These are phyloP conservation scores for Hemitrygon akajei DNA, from an alignment of 2,797 vertebrate species.

Conservation along the genomic window DNA sequence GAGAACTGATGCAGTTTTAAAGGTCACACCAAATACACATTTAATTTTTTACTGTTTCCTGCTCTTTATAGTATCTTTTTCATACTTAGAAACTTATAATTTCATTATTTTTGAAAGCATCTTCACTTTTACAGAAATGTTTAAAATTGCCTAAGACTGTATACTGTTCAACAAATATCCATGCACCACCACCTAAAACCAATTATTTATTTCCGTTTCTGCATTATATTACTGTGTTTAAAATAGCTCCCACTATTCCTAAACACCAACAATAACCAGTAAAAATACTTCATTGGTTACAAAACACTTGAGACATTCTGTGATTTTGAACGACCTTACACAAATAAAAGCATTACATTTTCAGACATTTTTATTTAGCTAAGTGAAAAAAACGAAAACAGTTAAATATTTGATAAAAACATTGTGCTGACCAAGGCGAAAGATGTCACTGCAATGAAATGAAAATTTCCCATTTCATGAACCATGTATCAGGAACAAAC, in stretches of 20 bases:
- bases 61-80: too few species aligned
- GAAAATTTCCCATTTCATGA: neutral
- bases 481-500: neutral
- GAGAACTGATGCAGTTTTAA: too few species aligned
- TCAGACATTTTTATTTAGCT: neutral
- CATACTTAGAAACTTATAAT: too few species aligned
- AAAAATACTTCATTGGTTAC: neutral
- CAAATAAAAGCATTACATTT: neutral
- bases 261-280: neutral
- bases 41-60: too few species aligned
- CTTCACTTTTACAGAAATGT: too few species aligned
- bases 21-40: too few species aligned
- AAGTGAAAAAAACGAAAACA: neutral
- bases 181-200: neutral
- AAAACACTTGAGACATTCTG: neutral
- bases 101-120: too few species aligned
- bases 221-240: neutral
- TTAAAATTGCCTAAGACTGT: neutral
- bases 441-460: neutral
- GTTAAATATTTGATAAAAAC: neutral
- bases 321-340: neutral
- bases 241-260: neutral
- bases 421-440: neutral
- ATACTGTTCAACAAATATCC: neutral
- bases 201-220: neutral